Percentiles rank a stretch among this genome's conserved stretches.
These are phyloP conservation scores for Cordilura impudica DNA, from an alignment of 2,888 invertebrate species.

Conservation along the genomic window DNA sequence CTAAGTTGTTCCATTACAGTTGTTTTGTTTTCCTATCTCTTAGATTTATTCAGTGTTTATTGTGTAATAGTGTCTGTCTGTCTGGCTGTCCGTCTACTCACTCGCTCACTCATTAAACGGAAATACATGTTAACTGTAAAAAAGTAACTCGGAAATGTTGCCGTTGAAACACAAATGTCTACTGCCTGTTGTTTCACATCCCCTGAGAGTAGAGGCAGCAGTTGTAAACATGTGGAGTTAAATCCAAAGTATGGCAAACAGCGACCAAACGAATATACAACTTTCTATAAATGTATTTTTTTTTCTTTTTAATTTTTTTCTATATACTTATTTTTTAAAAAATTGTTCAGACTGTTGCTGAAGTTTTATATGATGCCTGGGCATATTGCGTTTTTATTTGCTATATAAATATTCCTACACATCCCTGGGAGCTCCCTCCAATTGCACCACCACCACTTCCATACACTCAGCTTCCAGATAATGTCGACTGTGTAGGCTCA, in stretches of 20 bases:
- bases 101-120: constrained; percentile 64
- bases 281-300: not conserved
- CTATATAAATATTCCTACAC: not conserved
- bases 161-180: constrained; percentile 76
- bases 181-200: constrained; percentile 63
- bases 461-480: constrained; percentile 11
- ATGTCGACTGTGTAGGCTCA: constrained; percentile 48
- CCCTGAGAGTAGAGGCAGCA: constrained; percentile 28
- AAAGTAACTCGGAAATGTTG: constrained; percentile 75
- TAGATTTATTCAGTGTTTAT: constrained; percentile 41
- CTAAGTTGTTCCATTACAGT: constrained; percentile 22
- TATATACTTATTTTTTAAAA: constrained; percentile 6
- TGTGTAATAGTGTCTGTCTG: constrained; percentile 29
- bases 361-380: constrained; percentile 51
- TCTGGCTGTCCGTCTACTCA: constrained; percentile 19
- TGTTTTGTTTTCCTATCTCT: constrained; percentile 10
- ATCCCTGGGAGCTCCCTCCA: not conserved
- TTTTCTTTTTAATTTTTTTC: constrained; percentile 25
- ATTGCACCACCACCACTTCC: not conserved
- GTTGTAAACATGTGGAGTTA: constrained; percentile 46
- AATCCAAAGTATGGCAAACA: constrained; percentile 11
- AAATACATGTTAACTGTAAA: constrained; percentile 67
- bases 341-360: constrained; percentile 60
- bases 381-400: constrained; percentile 42
- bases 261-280: not conserved